These are phyloP conservation scores for Nibea albiflora DNA, from an alignment of 2,113 vertebrate genomes.

Conservation along the genomic window DNA sequence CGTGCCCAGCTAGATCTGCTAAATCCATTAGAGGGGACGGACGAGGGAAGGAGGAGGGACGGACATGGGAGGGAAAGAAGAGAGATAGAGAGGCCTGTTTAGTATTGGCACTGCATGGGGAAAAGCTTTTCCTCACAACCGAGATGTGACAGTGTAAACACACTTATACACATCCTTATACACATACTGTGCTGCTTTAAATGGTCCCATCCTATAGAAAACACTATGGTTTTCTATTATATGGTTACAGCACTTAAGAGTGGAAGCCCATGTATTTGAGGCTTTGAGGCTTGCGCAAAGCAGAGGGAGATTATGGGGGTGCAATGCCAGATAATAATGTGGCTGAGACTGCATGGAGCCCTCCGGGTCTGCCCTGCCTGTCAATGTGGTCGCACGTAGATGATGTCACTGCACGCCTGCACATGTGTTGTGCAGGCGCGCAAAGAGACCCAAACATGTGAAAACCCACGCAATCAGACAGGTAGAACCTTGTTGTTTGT, in stretches of 20 bases:
- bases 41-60: conserved; percentile 48
- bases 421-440: conserved; percentile 46
- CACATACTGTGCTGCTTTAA: conserved; percentile 36
- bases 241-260: conserved; percentile 58
- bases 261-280: conserved; percentile 72
- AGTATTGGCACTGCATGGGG: conserved; percentile 47
- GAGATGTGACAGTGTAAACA: conserved; percentile 55
- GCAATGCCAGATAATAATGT: conserved; percentile 78
- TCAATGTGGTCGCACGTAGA: conserved; percentile 73
- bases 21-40: conserved; percentile 74
- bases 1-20: conserved; percentile 75
- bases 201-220: conserved; percentile 67
- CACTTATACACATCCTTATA: conserved; percentile 28
- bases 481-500: conserved; percentile 7
- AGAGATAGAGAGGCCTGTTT: conserved; percentile 51
- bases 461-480: conserved; percentile 12
- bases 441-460: not conserved
- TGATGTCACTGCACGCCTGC: conserved; percentile 67
- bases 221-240: conserved; percentile 64
- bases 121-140: conserved; percentile 47
- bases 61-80: conserved; percentile 36
- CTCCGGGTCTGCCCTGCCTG: conserved; percentile 61
- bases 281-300: conserved; percentile 72
- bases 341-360: conserved; percentile 80
- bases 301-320: conserved; percentile 80